Conservation (phyloP, 2,888 invertebrate species). For the Argyresthia albistria region DNA sequence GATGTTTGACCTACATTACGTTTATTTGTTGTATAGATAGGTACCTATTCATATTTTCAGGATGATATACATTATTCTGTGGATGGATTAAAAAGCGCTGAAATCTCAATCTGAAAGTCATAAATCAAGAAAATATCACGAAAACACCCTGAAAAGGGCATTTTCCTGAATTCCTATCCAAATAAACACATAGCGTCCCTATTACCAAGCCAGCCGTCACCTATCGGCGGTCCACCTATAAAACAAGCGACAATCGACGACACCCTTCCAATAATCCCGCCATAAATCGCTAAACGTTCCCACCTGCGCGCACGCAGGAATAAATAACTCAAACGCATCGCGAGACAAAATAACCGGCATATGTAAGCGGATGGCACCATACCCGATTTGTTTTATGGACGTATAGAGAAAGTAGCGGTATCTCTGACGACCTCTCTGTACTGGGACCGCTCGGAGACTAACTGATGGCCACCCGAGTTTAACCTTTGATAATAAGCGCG, state of each 20-base stretch:
- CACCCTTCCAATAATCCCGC: background rate
- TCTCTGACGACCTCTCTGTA: conserved; percentile 51
- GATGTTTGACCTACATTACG: too few relatives aligned
- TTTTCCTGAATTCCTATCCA: background rate
- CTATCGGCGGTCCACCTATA: background rate
- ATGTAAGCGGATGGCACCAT: conserved; percentile 23
- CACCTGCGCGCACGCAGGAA: conserved; percentile 39
- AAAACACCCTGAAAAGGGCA: background rate
- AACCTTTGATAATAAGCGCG: conserved; percentile 67
- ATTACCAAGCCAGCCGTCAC: background rate
- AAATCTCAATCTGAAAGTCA: background rate
- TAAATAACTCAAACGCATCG: conserved; percentile 33
- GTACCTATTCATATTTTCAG: too few relatives aligned
- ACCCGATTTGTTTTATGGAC: conserved; percentile 52
- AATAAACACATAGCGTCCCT: background rate
- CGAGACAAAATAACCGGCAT: conserved; percentile 34
- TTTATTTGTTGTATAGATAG: too few relatives aligned
- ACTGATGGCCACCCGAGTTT: conserved; percentile 60
- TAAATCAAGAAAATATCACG: background rate
- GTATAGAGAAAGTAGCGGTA: conserved; percentile 59
- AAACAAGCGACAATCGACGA: conserved; percentile 2
- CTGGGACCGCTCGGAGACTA: conserved; percentile 60
- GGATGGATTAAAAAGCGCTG: background rate
- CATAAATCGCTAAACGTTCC: conserved; percentile 7
- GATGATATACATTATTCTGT: too few relatives aligned